Evolutionary conservation across 2,888 invertebrate species (phyloP), one percentile per base, ranked within the genome.

Genomic region (Agriopis marginaria): DNA sequence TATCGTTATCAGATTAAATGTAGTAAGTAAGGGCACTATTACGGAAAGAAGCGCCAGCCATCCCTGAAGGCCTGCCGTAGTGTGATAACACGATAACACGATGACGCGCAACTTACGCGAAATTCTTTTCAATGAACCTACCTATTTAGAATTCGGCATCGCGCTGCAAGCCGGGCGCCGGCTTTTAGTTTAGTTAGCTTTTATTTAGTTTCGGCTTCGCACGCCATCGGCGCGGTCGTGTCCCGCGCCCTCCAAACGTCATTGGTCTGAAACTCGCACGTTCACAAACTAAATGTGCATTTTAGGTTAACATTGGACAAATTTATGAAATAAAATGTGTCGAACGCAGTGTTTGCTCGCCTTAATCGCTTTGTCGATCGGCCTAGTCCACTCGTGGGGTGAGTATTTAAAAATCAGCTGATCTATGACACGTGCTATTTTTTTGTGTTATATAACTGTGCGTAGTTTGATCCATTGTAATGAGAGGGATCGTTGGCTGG

Each of bases 311-410:
- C 72, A 77, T 79, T 75, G 77, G 74, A 74, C 69, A 58, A 81
- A 83, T 90, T 90, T 80, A 91, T 93, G 87, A 92, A 86, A 88
- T 83, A 93, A 91, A 89, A 94, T 94, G 93, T 90, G 87, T 80
- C 86, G 77, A 84, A 78, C 77, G 78, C 86, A 86, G 88, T 90
- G 89, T 83, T 75, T 89, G 39, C 78, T 92, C 70, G 85, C 88
- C 63, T 77, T 89, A 70, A 45, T 89, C 71, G 83, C 86, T 45
- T 75, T 92, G 63, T 84, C 82, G 61, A 72, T 89, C 75, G 86
- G 86, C 79, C 77, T 84, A 73, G 91, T 83, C 73, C 85, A 87
- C 66, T 82, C 83, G 17, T 94, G 93, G 93, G 93, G 93, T 93
- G 72, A 92, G 93, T 93, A 86, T 83, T 77, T 78, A 81, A 14